Evolutionary conservation across 2,888 invertebrate genomes (phyloP).

Genomic region (Acholoe squamosa): DNA sequence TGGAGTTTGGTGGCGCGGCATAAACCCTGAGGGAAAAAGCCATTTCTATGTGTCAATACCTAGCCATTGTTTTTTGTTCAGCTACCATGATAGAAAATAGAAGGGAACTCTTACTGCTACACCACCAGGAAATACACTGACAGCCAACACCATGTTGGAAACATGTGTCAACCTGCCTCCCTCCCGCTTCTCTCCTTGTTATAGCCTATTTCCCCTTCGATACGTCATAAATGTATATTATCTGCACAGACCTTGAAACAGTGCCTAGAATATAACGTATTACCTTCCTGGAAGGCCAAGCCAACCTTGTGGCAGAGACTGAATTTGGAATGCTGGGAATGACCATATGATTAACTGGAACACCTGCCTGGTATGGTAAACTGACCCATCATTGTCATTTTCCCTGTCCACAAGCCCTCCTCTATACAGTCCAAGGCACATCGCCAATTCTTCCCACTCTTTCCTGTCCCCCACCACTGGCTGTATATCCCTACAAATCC

Average conservation of each 20-base stretch:
- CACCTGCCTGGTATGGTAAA: background rate
- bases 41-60: slow-evolving; percentile 47
- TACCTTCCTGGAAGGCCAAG: too few species aligned
- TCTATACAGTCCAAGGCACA: too few species aligned
- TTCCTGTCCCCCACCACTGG: too few species aligned
- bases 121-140: background rate
- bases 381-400: background rate
- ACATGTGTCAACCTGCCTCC: background rate
- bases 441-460: too few species aligned
- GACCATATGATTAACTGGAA: background rate
- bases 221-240: slow-evolving; percentile 17
- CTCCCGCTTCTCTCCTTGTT: background rate
- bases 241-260: background rate
- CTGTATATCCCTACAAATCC: too few species aligned
- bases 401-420: too few species aligned
- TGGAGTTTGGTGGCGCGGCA: background rate
- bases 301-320: too few species aligned
- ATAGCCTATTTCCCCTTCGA: background rate
- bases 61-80: slow-evolving; percentile 37
- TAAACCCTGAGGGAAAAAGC: slow-evolving; percentile 25
- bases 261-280: too few species aligned
- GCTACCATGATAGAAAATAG: background rate
- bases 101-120: background rate
- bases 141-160: background rate
- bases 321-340: too few species aligned